A percentile compares a stretch with the other conserved stretches of the same genome.
phyloP scores from a whole-genome alignment of 2,888 invertebrate genomes.

The Orthonychiurus folsomi region DNA sequence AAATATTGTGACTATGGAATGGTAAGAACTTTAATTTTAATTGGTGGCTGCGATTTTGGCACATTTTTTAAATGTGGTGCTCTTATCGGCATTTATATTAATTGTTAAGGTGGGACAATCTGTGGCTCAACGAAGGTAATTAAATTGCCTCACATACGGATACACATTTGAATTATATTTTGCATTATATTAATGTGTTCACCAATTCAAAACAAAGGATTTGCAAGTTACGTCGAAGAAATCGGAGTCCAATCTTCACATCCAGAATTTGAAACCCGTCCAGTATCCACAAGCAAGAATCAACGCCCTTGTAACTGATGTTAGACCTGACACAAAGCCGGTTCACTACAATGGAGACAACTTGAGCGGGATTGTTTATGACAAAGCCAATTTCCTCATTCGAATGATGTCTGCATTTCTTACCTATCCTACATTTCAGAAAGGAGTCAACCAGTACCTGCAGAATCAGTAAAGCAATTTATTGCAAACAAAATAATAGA shows the following conservation, averaged over 20 bases:
- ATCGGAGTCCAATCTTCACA: constrained; percentile 7
- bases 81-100: too few species aligned
- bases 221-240: constrained; percentile 9
- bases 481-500: too few species aligned
- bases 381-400: constrained; percentile 53
- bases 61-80: too few species aligned
- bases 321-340: not conserved
- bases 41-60: too few species aligned
- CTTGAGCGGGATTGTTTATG: not conserved
- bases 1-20: constrained; percentile 30
- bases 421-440: constrained; percentile 61
- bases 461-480: not conserved
- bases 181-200: too few species aligned
- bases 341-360: not conserved
- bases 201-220: too few species aligned
- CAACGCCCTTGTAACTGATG: too few species aligned
- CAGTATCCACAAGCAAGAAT: not conserved
- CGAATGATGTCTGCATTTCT: constrained; percentile 84
- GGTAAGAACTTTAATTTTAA: constrained; percentile 19
- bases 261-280: constrained; percentile 12
- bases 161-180: too few species aligned
- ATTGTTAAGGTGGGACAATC: constrained; percentile 23
- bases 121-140: constrained; percentile 19
- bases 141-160: too few species aligned
- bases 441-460: constrained; percentile 45